phyloP scores from a whole-genome alignment of 2,797 vertebrate genomes.

The Amniataba percoides region DNA sequence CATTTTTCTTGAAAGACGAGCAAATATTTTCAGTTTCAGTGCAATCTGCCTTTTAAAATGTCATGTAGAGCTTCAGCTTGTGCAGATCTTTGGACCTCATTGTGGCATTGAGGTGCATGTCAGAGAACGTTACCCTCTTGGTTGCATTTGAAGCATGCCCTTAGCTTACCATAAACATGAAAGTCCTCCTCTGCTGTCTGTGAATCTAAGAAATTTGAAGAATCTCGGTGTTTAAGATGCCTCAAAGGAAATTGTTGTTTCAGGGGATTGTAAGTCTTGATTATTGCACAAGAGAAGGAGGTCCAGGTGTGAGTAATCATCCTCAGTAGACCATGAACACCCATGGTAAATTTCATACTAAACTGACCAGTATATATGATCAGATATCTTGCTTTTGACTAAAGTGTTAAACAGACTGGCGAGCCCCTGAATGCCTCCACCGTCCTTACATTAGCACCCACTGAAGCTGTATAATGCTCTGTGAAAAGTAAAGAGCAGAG shows the following conservation, averaged over 20 bases:
- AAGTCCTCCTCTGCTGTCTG: neutral
- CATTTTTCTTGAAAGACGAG: neutral
- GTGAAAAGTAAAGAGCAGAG: slow-evolving; percentile 37
- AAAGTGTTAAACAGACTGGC: neutral
- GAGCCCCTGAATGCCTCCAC: slow-evolving; percentile 1
- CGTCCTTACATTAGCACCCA: slow-evolving; percentile 5
- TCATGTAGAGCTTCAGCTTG: neutral
- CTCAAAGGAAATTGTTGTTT: no score
- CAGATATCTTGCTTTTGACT: slow-evolving; percentile 5
- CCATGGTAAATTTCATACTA: neutral
- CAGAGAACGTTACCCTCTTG: neutral
- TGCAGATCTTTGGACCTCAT: neutral
- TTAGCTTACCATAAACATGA: neutral
- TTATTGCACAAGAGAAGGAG: neutral
- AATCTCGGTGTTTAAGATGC: no score
- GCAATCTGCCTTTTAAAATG: neutral
- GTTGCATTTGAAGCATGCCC: neutral
- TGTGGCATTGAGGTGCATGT: neutral
- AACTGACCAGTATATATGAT: neutral
- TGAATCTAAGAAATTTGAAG: neutral
- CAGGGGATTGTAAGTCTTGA: neutral
- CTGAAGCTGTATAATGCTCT: slow-evolving; percentile 31
- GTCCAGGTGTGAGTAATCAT: neutral
- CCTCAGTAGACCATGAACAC: neutral
- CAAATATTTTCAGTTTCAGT: neutral